Evolutionary conservation across 2,888 invertebrate species (phyloP).

Genomic region (Thumatha senex): DNA sequence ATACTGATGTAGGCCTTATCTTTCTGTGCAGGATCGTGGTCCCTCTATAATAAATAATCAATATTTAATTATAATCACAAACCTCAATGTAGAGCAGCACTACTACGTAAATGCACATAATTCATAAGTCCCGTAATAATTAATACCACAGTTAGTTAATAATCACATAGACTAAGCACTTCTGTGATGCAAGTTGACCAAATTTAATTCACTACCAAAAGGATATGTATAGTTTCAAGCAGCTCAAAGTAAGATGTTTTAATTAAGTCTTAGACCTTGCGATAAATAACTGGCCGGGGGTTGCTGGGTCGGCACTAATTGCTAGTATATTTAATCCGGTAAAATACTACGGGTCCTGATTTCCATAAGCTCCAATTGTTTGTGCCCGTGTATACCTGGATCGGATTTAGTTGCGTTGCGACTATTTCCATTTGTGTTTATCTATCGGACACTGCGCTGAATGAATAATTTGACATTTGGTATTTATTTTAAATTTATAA

Average conservation of each 20-base stretch:
- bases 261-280: constrained; percentile 80
- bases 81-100: background rate
- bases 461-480: constrained; percentile 59
- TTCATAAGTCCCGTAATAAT: constrained; percentile 13
- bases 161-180: constrained; percentile 27
- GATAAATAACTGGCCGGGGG: constrained; percentile 75
- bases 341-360: constrained; percentile 78
- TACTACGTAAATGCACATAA: background rate
- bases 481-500: constrained; percentile 28
- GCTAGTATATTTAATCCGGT: constrained; percentile 81
- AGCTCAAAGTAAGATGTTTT: constrained; percentile 79
- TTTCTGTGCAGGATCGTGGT: no score
- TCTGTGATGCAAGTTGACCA: constrained; percentile 47
- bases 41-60: no score
- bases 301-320: constrained; percentile 73
- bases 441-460: constrained; percentile 60
- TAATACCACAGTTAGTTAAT: constrained; percentile 31
- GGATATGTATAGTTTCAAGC: constrained; percentile 59
- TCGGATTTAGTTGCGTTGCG: constrained; percentile 63
- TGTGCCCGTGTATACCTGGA: constrained; percentile 68
- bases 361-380: constrained; percentile 82
- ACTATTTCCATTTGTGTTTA: constrained; percentile 71
- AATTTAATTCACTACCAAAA: constrained; percentile 66
- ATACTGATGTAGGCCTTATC: no score
- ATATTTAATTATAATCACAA: constrained; percentile 15